Evolutionary conservation across 1,140 invertebrate species (phyloP).

Genomic region (Lepidotrigona ventralis): DNA sequence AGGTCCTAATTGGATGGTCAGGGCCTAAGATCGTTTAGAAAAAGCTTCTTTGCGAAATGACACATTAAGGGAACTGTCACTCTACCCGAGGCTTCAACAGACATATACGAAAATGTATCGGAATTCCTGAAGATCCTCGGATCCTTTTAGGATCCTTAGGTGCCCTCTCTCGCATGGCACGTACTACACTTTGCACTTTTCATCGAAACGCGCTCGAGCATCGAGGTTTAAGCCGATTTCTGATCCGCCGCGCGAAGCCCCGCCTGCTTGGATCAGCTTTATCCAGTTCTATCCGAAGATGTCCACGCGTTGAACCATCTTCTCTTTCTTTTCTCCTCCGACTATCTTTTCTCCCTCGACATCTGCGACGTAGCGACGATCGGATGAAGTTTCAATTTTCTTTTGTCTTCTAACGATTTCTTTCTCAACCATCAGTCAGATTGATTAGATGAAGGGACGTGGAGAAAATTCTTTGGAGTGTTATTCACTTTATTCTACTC

Average conservation of each 20-base stretch:
- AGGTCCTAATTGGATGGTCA: too few species aligned
- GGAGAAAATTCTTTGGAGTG: too few species aligned
- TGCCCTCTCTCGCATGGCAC: slow-evolving; percentile 39
- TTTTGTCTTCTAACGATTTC: neutral
- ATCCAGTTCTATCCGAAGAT: slow-evolving; percentile 55
- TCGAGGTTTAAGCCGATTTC: slow-evolving; percentile 64
- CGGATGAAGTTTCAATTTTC: neutral
- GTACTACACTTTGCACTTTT: slow-evolving; percentile 64
- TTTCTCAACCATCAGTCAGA: too few species aligned
- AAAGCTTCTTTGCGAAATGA: neutral
- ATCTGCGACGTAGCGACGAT: neutral
- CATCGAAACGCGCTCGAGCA: slow-evolving; percentile 53
- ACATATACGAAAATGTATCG: slow-evolving; percentile 56
- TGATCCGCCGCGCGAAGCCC: slow-evolving; percentile 49
- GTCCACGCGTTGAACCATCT: slow-evolving; percentile 45
- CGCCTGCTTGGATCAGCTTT: slow-evolving; percentile 58
- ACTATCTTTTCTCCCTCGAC: slow-evolving; percentile 36
- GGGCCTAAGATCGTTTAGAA: neutral
- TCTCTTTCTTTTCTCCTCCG: neutral
- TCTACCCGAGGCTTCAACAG: neutral
- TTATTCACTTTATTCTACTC: too few species aligned
- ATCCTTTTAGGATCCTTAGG: slow-evolving; percentile 62
- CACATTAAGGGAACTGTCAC: neutral
- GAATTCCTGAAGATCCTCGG: slow-evolving; percentile 37
- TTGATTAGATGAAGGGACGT: too few species aligned